Percentiles rank a stretch among this genome's conserved stretches.
Evolutionary conservation across 2,797 vertebrate species (phyloP).

Genomic region (Sternarchorhynchus goeldii): DNA sequence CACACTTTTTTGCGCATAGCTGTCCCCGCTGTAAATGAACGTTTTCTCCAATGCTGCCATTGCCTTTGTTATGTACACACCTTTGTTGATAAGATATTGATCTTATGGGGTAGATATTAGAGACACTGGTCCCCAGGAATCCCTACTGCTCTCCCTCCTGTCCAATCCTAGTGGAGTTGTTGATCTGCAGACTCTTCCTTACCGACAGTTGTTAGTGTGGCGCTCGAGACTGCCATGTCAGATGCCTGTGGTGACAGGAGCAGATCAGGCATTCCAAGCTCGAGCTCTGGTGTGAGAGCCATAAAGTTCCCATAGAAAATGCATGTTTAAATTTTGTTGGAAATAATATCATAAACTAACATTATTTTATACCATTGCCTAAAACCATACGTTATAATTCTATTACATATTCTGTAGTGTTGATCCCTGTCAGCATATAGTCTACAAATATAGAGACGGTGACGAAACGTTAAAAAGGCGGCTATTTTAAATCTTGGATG

Average conservation of each 20-base stretch:
- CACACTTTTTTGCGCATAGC: slow-evolving; percentile 40
- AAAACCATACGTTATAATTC: neutral
- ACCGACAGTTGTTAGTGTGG: slow-evolving; percentile 62
- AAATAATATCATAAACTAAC: slow-evolving; percentile 17
- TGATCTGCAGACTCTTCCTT: slow-evolving; percentile 53
- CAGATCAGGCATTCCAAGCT: slow-evolving; percentile 61
- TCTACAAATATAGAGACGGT: slow-evolving; percentile 61
- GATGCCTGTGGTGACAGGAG: slow-evolving; percentile 66
- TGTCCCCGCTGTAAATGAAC: slow-evolving; percentile 41
- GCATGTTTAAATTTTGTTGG: slow-evolving; percentile 21
- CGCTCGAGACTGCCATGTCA: slow-evolving; percentile 62
- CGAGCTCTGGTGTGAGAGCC: no score
- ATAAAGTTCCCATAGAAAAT: no score
- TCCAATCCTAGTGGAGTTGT: slow-evolving; percentile 55
- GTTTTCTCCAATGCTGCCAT: slow-evolving; percentile 56
- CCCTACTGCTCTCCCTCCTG: slow-evolving; percentile 46
- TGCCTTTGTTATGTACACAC: slow-evolving; percentile 52
- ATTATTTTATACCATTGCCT: slow-evolving; percentile 43
- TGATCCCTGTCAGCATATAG: slow-evolving; percentile 42
- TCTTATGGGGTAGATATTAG: slow-evolving; percentile 38
- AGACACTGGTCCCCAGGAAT: slow-evolving; percentile 56
- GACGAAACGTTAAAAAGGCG: slow-evolving; percentile 63
- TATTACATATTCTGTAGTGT: slow-evolving; percentile 20
- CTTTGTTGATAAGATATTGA: slow-evolving; percentile 28
- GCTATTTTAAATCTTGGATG: slow-evolving; percentile 59